Conservation (phyloP, 2,797 vertebrate genomes). For the Xenopus petersii region DNA sequence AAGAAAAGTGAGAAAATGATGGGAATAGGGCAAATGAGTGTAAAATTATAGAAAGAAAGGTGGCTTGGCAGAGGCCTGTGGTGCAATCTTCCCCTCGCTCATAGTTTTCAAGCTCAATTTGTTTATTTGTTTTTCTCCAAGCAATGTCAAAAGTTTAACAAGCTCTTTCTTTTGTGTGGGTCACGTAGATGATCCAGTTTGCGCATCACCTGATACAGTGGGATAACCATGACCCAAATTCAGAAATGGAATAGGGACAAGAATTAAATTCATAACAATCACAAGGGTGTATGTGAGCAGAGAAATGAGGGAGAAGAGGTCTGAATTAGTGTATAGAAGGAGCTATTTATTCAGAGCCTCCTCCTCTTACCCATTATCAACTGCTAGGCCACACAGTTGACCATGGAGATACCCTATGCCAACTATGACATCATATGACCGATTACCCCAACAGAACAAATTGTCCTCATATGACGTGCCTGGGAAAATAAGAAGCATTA, state of each 20-base stretch:
- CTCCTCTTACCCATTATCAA: conserved; percentile 20
- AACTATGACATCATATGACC: conserved; percentile 73
- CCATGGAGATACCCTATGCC: conserved; percentile 63
- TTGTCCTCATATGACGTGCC: conserved; percentile 21
- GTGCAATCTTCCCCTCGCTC: conserved; percentile 4
- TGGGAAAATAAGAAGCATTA: conserved; percentile 25
- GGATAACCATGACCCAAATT: conserved; percentile 75
- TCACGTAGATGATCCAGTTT: conserved; percentile 70
- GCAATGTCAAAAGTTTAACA: conserved; percentile 68
- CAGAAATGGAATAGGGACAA: conserved; percentile 33
- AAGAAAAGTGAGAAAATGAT: not conserved
- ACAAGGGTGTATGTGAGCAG: conserved; percentile 22
- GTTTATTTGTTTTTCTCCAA: conserved; percentile 38
- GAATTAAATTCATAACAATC: conserved; percentile 44
- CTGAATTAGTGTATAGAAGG: conserved; percentile 57
- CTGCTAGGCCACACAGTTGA: conserved; percentile 72
- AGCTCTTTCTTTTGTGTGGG: conserved; percentile 66
- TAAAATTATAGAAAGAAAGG: not conserved
- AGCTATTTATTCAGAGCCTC: conserved; percentile 65
- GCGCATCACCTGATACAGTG: conserved; percentile 78
- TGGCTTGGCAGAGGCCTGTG: not conserved
- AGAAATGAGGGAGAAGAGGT: conserved; percentile 12
- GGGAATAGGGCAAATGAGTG: not conserved
- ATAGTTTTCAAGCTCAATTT: conserved; percentile 30
- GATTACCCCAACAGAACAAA: conserved; percentile 51